A percentile compares a stretch with the other conserved stretches of the same genome.
Conservation (phyloP, 2,797 vertebrate species). For the Coregonus ussuriensis region DNA sequence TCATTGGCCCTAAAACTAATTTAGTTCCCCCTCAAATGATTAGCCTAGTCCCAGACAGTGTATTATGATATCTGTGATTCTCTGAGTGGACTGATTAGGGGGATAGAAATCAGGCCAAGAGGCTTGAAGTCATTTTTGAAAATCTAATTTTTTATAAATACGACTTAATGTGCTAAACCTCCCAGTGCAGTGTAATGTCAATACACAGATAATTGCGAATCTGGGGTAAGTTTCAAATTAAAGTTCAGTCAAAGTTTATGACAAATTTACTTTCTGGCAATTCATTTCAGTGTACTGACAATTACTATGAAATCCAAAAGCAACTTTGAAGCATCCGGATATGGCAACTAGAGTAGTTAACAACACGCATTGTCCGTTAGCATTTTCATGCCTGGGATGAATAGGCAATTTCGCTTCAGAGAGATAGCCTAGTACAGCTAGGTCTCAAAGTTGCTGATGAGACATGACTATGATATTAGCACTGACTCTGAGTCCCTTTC, state of each 20-base stretch:
- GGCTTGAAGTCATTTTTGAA: not conserved
- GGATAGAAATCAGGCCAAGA: not conserved
- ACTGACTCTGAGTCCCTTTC: not conserved
- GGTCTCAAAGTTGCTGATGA: conserved; percentile 15
- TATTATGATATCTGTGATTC: not conserved
- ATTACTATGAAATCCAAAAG: not conserved
- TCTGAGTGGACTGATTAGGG: not conserved
- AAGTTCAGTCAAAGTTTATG: not conserved
- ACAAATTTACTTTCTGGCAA: not conserved
- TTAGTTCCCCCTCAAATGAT: not conserved
- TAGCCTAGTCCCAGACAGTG: not conserved
- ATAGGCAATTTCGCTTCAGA: not conserved
- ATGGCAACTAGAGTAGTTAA: not conserved
- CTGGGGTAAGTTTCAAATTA: not conserved
- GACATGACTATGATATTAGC: conserved; percentile 12
- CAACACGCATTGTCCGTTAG: not conserved
- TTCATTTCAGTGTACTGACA: too few species aligned
- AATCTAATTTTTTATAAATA: not conserved
- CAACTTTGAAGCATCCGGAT: not conserved
- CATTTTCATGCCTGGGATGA: not conserved
- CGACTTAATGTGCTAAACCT: not conserved
- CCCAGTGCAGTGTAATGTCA: not conserved
- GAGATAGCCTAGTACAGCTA: not conserved
- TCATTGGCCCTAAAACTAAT: not conserved
- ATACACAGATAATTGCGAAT: not conserved